phyloP scores from a whole-genome alignment of 2,113 vertebrate species.

The Lophius piscatorius region DNA sequence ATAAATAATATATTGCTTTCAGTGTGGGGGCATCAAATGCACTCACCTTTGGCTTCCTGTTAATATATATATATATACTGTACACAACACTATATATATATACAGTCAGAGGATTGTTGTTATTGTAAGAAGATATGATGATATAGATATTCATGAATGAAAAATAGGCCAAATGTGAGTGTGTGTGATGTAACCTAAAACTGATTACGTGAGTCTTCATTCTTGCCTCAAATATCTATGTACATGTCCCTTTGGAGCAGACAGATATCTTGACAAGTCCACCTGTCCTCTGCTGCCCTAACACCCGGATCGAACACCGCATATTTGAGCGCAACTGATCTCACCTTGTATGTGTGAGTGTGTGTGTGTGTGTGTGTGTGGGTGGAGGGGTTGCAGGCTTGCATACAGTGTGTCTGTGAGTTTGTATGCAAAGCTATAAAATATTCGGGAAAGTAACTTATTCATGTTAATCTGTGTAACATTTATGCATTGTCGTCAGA shows the following conservation, averaged over 20 bases:
- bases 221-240: conserved; percentile 7
- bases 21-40: background rate
- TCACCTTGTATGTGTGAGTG: background rate
- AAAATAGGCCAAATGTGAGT: background rate
- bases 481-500: background rate
- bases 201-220: background rate
- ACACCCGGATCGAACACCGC: background rate
- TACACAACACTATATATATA: no score
- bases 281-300: conserved; percentile 47
- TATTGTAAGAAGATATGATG: no score
- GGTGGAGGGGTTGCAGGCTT: background rate
- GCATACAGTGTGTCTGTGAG: background rate
- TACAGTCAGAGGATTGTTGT: background rate
- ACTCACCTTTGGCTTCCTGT: background rate
- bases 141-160: background rate
- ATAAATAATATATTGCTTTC: background rate
- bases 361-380: background rate
- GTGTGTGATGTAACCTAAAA: conserved; percentile 6
- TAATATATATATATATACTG: no score
- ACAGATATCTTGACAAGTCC: conserved; percentile 47
- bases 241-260: conserved; percentile 1
- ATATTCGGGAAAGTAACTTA: no score
- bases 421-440: background rate
- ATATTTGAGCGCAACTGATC: conserved; percentile 10
- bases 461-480: no score